These are phyloP conservation scores for Lepas anatifera DNA, from an alignment of 2,888 invertebrate genomes.

Conservation along the genomic window DNA sequence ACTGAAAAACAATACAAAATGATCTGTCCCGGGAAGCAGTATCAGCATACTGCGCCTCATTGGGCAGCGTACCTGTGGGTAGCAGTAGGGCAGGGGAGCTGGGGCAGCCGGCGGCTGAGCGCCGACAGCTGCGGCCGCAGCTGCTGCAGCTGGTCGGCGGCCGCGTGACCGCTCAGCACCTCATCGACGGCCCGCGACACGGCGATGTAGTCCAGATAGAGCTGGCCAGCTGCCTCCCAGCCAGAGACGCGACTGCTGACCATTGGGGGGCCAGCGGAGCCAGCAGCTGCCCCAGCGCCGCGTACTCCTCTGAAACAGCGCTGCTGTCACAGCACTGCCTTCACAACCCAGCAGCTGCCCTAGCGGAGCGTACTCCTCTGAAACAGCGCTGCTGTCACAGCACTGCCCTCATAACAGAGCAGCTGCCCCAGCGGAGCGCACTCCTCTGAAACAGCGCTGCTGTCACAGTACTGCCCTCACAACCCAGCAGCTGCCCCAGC, in stretches of 20 bases:
- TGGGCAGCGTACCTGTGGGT: conserved; percentile 42
- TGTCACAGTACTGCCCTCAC: no score
- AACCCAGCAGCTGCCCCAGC: conserved; percentile 47
- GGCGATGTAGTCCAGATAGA: conserved; percentile 56
- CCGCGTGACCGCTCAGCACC: conserved; percentile 30
- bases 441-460: conserved; percentile 43
- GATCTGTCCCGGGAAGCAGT: no score
- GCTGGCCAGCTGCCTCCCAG: conserved; percentile 59
- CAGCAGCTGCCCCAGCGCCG: conserved; percentile 48
- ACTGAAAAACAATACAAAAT: no score
- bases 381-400: conserved; percentile 23
- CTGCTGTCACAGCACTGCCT: no score
- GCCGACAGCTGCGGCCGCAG: conserved; percentile 41
- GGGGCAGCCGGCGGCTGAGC: conserved; percentile 40
- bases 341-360: conserved; percentile 46
- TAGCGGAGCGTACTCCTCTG: conserved; percentile 55
- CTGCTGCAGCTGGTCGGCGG: conserved; percentile 29
- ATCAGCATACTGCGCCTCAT: no score
- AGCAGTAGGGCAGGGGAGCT: conserved; percentile 39
- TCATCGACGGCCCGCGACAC: conserved; percentile 34
- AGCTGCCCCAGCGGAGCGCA: conserved; percentile 49
- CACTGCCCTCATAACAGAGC: no score
- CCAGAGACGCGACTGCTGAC: conserved; percentile 46
- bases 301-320: conserved; percentile 46
- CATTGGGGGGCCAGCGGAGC: conserved; percentile 45